Evolutionary conservation across 2,797 vertebrate genomes (phyloP).

Genomic region (Eupleurogrammus muticus): DNA sequence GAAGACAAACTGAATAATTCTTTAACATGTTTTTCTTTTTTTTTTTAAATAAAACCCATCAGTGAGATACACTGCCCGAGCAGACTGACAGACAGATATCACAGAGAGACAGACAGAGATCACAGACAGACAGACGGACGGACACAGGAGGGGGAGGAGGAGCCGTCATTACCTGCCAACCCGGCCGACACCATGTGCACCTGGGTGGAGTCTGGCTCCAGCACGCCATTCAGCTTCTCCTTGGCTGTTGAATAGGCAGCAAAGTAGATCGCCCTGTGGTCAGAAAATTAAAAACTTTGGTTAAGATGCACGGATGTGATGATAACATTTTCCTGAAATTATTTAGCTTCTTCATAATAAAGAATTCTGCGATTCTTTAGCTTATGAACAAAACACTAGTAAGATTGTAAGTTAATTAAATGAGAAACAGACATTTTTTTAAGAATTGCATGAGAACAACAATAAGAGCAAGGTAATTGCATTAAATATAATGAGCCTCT

Average conservation of each 20-base stretch:
- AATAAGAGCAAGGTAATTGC: neutral
- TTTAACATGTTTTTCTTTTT: conserved; percentile 26
- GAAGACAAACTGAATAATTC: conserved; percentile 44
- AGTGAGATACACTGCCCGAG: conserved; percentile 60
- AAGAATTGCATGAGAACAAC: neutral
- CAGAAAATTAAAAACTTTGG: neutral
- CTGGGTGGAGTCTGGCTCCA: conserved; percentile 94
- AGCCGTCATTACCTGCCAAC: conserved; percentile 93
- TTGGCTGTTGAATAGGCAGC: conserved; percentile 97
- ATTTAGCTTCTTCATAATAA: neutral
- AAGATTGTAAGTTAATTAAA: neutral
- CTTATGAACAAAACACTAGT: too few relatives aligned
- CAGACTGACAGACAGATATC: conserved; percentile 47
- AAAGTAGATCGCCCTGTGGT: conserved; percentile 96
- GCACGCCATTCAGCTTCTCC: conserved; percentile 92
- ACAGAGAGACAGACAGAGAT: conserved; percentile 37
- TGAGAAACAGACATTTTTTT: neutral
- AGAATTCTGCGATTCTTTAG: too few relatives aligned
- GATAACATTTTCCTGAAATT: neutral
- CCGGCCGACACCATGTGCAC: conserved; percentile 99
- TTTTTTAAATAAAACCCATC: conserved; percentile 43
- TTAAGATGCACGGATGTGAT: neutral
- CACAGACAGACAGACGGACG: conserved; percentile 40
- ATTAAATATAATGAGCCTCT: neutral
- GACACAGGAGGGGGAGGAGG: conserved; percentile 45